Percentiles rank a stretch among this genome's conserved stretches.
Evolutionary conservation across 2,888 invertebrate genomes (phyloP).

Genomic region (Orchesella flavescens): DNA sequence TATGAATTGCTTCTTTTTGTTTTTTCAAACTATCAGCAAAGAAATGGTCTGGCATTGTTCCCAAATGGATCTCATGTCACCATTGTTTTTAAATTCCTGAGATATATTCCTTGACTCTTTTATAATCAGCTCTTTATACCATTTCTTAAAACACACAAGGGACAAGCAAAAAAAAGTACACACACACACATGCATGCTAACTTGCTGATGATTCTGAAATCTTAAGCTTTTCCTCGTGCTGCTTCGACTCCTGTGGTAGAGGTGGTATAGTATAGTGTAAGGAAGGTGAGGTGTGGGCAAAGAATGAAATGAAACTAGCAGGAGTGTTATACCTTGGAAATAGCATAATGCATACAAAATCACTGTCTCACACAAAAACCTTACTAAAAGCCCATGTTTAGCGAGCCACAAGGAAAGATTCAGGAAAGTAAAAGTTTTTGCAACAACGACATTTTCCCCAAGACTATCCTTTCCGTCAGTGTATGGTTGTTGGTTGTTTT

Average conservation of each 20-base stretch:
- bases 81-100: conserved; percentile 67
- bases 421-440: conserved; percentile 1
- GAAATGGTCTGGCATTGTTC: conserved; percentile 67
- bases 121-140: conserved; percentile 19
- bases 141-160: conserved; percentile 17
- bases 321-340: not conserved
- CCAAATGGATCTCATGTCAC: conserved; percentile 69
- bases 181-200: not conserved
- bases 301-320: not conserved
- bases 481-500: conserved; percentile 41
- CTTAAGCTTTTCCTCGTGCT: not conserved
- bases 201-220: conserved; percentile 8
- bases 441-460: conserved; percentile 14
- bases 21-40: conserved; percentile 3
- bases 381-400: not conserved
- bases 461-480: conserved; percentile 37
- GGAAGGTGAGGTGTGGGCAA: not conserved
- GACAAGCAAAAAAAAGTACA: not conserved
- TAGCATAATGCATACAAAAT: not conserved
- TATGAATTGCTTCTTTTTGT: conserved; percentile 9
- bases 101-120: conserved; percentile 25
- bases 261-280: no score
- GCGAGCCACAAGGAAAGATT: not conserved
- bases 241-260: not conserved
- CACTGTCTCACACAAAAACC: not conserved